phyloP scores from a whole-genome alignment of 2,113 vertebrate genomes.

The Syrrhaptes paradoxus region DNA sequence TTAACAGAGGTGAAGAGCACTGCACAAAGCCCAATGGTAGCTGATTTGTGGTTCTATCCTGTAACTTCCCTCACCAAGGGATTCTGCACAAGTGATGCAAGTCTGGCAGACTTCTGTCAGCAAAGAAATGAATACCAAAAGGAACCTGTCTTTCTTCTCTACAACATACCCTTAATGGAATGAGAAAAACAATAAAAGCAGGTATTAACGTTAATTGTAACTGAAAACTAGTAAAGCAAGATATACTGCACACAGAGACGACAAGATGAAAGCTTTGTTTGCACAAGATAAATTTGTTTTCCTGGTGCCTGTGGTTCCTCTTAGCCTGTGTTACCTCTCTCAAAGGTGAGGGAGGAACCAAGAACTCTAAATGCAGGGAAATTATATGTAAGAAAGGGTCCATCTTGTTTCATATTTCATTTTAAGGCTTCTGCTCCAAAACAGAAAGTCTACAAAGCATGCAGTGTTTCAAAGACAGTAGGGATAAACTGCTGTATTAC shows the following conservation, averaged over 20 bases:
- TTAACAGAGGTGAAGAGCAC: not conserved
- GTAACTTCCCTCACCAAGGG: not conserved
- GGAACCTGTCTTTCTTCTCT: not conserved
- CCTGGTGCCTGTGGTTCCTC: not conserved
- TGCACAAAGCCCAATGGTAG: not conserved
- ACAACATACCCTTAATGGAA: not conserved
- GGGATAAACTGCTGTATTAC: not conserved
- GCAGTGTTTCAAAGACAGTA: not conserved
- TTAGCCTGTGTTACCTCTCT: not conserved
- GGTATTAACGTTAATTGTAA: not conserved
- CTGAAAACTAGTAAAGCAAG: conserved; percentile 13
- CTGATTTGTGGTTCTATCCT: not conserved
- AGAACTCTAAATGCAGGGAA: not conserved
- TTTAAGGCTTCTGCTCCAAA: not conserved
- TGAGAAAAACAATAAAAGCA: not conserved
- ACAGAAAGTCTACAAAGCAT: not conserved
- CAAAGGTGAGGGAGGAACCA: not conserved
- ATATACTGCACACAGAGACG: not conserved
- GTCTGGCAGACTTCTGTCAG: not conserved
- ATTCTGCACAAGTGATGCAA: not conserved
- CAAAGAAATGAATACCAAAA: not conserved
- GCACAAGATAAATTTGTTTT: not conserved
- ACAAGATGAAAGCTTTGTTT: conserved; percentile 2
- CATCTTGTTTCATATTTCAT: not conserved
- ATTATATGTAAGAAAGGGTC: not conserved